Evolutionary conservation across 2,888 invertebrate genomes (phyloP).

Genomic region (Tupiocoris notatus): DNA sequence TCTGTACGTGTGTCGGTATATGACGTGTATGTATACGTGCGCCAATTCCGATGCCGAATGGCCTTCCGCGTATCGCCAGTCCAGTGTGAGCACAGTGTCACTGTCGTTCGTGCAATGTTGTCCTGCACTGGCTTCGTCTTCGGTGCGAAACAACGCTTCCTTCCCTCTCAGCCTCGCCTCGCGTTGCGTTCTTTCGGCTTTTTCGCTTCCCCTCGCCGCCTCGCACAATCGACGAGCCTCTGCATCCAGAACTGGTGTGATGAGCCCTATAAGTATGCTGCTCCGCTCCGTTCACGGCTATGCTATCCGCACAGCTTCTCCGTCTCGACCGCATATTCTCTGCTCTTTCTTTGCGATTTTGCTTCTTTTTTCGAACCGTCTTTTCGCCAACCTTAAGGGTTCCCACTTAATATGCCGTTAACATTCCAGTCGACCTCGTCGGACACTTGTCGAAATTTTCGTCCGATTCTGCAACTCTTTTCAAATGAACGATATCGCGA

Average conservation of each 20-base stretch:
- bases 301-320: not conserved
- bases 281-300: constrained; percentile 14
- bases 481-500: too few relatives aligned
- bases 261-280: constrained; percentile 36
- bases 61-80: not conserved
- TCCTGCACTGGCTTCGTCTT: too few relatives aligned
- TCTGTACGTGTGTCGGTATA: not conserved
- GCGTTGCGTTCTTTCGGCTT: constrained; percentile 16
- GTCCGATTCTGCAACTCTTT: not conserved
- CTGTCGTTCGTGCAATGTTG: not conserved
- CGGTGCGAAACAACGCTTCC: not conserved
- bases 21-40: not conserved
- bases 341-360: not conserved
- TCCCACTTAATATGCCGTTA: not conserved
- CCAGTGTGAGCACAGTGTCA: too few relatives aligned
- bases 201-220: not conserved
- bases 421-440: not conserved
- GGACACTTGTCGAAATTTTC: not conserved
- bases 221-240: not conserved
- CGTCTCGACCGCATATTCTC: not conserved
- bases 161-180: not conserved
- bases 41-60: too few relatives aligned
- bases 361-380: not conserved
- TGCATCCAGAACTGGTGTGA: not conserved
- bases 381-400: not conserved